A percentile compares a stretch with the other conserved stretches of the same genome.
Conservation (phyloP, 1,140 invertebrate genomes). For the Chironomus striatipennis region DNA sequence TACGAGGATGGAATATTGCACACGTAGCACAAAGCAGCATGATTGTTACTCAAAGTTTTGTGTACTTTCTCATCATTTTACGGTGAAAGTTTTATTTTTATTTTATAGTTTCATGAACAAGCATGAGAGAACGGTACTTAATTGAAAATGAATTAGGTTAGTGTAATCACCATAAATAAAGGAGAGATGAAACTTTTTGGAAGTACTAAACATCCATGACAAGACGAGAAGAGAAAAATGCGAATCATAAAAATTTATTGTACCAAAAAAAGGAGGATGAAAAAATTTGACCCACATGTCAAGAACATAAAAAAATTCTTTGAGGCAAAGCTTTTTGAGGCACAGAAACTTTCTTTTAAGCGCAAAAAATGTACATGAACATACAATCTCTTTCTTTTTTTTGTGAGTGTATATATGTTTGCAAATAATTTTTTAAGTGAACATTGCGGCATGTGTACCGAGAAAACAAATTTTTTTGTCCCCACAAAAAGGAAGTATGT, state of each 20-base stretch:
- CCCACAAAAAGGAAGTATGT: no score
- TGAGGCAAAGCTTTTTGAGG: background rate
- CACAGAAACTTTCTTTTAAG: background rate
- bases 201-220: background rate
- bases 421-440: background rate
- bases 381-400: no score
- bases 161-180: conserved; percentile 9
- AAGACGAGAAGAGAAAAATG: background rate
- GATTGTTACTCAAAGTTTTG: no score
- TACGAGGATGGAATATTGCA: no score
- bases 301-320: background rate
- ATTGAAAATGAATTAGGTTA: conserved; percentile 2
- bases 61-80: no score
- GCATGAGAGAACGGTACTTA: background rate
- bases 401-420: no score
- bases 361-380: background rate
- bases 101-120: background rate
- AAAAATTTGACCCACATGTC: conserved; percentile 7
- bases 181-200: background rate
- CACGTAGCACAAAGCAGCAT: no score
- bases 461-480: background rate
- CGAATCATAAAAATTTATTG: background rate
- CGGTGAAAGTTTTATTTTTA: no score
- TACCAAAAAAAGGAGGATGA: background rate
- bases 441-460: background rate